phyloP scores from a whole-genome alignment of 2,888 invertebrate genomes.

The Cryptus armator region DNA sequence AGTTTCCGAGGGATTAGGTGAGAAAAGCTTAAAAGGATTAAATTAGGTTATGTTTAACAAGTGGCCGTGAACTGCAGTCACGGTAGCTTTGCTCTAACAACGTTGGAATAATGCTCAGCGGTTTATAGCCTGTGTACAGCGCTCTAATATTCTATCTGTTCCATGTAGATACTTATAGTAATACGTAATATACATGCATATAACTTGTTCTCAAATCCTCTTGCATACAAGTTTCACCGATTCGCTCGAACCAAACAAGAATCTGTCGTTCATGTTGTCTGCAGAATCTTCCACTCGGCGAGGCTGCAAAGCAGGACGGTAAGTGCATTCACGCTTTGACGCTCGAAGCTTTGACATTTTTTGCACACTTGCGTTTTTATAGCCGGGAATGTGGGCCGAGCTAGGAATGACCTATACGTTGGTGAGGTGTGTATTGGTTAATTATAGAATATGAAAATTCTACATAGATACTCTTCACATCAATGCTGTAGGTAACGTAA shows the following conservation, averaged over 20 bases:
- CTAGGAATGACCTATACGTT: too few relatives aligned
- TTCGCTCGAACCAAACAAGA: neutral
- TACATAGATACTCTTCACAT: too few relatives aligned
- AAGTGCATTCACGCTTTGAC: too few relatives aligned
- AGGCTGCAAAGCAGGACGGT: too few relatives aligned
- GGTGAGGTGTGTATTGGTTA: too few relatives aligned
- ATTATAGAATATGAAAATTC: too few relatives aligned
- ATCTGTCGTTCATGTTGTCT: neutral
- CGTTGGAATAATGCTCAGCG: conserved; percentile 29
- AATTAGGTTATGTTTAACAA: conserved; percentile 79
- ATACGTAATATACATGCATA: neutral
- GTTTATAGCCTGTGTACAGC: neutral
- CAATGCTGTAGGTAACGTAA: too few relatives aligned
- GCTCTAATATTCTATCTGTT: conserved; percentile 17
- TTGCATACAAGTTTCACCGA: neutral
- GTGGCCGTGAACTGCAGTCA: conserved; percentile 59
- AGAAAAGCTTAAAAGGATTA: conserved; percentile 76
- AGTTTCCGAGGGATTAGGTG: conserved; percentile 72
- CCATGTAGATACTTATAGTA: too few relatives aligned
- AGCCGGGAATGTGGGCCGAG: too few relatives aligned
- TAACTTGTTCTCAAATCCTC: conserved; percentile 4
- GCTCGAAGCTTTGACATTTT: too few relatives aligned
- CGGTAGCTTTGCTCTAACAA: conserved; percentile 31
- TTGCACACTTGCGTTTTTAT: too few relatives aligned
- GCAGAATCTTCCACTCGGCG: too few relatives aligned